A percentile compares a stretch with the other conserved stretches of the same genome.
These are phyloP conservation scores for Drosophila athabasca DNA, from an alignment of 1,140 invertebrate genomes.

Conservation along the genomic window DNA sequence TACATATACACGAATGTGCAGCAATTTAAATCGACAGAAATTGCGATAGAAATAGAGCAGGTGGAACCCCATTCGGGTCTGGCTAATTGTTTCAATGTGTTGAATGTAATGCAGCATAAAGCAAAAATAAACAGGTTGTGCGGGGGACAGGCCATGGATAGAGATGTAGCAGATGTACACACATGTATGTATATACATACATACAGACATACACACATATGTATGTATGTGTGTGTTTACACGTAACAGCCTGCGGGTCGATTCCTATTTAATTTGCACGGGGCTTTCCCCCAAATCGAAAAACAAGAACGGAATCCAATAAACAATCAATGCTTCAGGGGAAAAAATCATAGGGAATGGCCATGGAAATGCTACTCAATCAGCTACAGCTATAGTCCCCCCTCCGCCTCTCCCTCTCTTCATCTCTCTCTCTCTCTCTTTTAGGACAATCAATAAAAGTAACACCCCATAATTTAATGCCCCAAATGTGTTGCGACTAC, in stretches of 20 bases:
- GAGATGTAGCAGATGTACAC: not conserved
- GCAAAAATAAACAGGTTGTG: conserved; percentile 52
- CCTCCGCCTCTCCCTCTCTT: not conserved
- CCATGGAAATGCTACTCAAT: conserved; percentile 33
- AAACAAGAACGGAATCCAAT: conserved; percentile 64
- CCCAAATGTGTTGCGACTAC: conserved; percentile 76
- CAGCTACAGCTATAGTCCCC: conserved; percentile 20
- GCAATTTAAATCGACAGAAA: conserved; percentile 39
- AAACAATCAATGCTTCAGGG: conserved; percentile 53
- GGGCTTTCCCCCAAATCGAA: conserved; percentile 54
- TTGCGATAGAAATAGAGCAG: conserved; percentile 9
- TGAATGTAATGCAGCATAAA: conserved; percentile 65
- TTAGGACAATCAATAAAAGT: conserved; percentile 74
- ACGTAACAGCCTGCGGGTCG: conserved; percentile 38
- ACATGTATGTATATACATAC: not conserved
- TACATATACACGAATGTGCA: not conserved
- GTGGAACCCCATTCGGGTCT: conserved; percentile 6
- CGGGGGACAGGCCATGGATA: conserved; percentile 4
- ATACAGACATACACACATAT: not conserved
- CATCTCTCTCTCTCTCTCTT: not conserved
- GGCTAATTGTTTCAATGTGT: conserved; percentile 73
- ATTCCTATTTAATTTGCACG: conserved; percentile 69
- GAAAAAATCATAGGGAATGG: conserved; percentile 2
- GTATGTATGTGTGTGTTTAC: no score
- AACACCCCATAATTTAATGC: conserved; percentile 80